Percentiles rank a stretch among this genome's conserved stretches.
phyloP scores from a whole-genome alignment of 2,113 vertebrate species.

The Leucosticte australis region DNA sequence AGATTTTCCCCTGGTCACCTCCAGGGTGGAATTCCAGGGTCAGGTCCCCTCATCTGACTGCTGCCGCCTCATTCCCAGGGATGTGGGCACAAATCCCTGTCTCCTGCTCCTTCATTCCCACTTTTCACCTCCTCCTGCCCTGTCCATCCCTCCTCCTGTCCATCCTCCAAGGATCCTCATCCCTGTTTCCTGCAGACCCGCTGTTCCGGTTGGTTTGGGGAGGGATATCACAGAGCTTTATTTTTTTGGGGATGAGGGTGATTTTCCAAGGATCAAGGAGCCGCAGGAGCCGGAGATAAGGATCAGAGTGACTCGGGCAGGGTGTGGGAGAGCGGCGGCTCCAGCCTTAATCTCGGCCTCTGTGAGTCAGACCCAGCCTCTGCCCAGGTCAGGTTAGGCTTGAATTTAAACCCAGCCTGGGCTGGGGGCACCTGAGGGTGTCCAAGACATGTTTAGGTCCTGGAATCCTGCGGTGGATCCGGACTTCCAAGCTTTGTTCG shows the following conservation, averaged over 20 bases:
- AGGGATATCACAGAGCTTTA: neutral
- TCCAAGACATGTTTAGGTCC: neutral
- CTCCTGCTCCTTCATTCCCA: neutral
- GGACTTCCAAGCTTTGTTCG: neutral
- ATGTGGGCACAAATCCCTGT: neutral
- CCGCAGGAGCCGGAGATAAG: neutral
- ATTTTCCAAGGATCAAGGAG: slow-evolving; percentile 20
- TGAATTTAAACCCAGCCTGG: neutral
- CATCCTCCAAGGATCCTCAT: neutral
- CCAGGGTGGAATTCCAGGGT: neutral
- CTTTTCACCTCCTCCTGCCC: neutral
- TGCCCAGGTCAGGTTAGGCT: neutral
- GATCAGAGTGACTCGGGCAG: neutral
- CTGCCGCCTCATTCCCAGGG: neutral
- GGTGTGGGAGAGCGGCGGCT: slow-evolving; percentile 14
- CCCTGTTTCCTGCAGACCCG: neutral
- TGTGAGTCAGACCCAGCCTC: slow-evolving; percentile 9
- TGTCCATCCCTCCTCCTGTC: neutral
- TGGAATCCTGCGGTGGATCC: neutral
- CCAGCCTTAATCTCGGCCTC: slow-evolving; percentile 9
- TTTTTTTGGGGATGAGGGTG: neutral
- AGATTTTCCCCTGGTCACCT: neutral
- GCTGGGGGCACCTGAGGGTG: neutral
- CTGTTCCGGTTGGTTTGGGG: neutral
- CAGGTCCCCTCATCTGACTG: neutral